phyloP scores from a whole-genome alignment of 1,140 invertebrate species.

The Aphaenogaster rudis region DNA sequence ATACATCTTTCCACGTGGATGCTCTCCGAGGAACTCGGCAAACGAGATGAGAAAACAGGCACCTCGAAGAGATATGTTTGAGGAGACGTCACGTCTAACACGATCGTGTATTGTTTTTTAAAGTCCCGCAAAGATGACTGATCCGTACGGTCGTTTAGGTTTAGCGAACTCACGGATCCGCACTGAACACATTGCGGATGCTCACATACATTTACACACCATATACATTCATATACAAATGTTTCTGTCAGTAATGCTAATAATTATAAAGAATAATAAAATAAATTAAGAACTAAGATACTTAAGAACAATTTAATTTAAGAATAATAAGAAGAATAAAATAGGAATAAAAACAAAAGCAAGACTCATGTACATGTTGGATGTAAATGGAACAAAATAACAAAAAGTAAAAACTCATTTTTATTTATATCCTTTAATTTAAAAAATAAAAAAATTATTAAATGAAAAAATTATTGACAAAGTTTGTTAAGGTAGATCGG shows the following conservation, averaged over 20 bases:
- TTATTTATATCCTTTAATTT: background rate
- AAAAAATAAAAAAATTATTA: background rate
- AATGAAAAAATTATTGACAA: background rate
- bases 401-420: background rate
- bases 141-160: background rate
- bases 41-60: slow-evolving; percentile 52
- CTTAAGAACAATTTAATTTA: background rate
- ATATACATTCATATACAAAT: background rate
- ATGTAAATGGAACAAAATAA: background rate
- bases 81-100: background rate
- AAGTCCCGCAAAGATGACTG: background rate
- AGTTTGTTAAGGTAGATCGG: background rate
- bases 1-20: slow-evolving; percentile 69
- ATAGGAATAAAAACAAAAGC: background rate
- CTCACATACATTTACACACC: background rate
- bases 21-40: slow-evolving; percentile 50
- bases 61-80: slow-evolving; percentile 21
- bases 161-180: background rate
- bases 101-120: background rate
- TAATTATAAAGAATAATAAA: background rate
- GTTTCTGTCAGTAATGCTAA: background rate
- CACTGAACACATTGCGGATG: background rate
- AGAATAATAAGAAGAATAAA: background rate
- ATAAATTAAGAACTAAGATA: background rate
- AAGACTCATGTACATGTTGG: background rate